phyloP scores from a whole-genome alignment of 2,888 invertebrate species.

The Imbricaverruca yamaguchii region DNA sequence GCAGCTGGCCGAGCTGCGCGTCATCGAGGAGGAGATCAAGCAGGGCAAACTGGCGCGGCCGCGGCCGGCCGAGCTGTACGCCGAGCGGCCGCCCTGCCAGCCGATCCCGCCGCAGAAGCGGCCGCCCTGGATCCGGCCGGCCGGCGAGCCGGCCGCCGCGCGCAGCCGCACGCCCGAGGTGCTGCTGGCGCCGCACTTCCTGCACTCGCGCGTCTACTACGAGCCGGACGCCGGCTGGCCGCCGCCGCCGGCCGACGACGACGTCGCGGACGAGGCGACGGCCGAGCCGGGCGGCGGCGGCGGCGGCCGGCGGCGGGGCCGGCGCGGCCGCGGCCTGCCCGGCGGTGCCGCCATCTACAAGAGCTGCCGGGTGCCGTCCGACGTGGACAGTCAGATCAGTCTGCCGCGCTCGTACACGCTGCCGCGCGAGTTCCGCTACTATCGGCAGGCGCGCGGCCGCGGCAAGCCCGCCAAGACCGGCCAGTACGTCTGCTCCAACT shows the following conservation, averaged over 20 bases:
- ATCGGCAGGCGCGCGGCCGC: constrained; percentile 50
- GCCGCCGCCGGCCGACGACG: constrained; percentile 34
- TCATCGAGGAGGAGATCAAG: constrained; percentile 78
- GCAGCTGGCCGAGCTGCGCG: constrained; percentile 70
- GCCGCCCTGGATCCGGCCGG: constrained; percentile 49
- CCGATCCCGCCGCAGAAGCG: constrained; percentile 65
- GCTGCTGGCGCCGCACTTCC: constrained; percentile 64
- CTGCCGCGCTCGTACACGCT: constrained; percentile 75
- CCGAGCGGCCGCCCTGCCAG: constrained; percentile 47
- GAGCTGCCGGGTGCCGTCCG: constrained; percentile 55
- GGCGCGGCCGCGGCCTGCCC: constrained; percentile 31
- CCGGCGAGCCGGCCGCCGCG: constrained; percentile 39
- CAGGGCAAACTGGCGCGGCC: constrained; percentile 57
- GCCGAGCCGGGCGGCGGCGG: constrained; percentile 32
- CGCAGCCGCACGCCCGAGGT: constrained; percentile 69
- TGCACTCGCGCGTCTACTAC: constrained; percentile 50
- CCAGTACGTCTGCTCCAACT: constrained; percentile 71
- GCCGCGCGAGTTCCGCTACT: constrained; percentile 76
- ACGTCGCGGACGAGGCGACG: constrained; percentile 34
- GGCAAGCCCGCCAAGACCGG: constrained; percentile 55
- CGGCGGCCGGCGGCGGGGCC: constrained; percentile 34
- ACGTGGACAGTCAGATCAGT: constrained; percentile 67
- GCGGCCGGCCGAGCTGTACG: constrained; percentile 38
- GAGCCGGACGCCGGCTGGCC: constrained; percentile 47
- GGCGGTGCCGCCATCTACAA: constrained; percentile 40